A percentile compares a stretch with the other conserved stretches of the same genome.
Evolutionary conservation across 2,888 invertebrate genomes (phyloP).

Genomic region (Acronicta aceris): DNA sequence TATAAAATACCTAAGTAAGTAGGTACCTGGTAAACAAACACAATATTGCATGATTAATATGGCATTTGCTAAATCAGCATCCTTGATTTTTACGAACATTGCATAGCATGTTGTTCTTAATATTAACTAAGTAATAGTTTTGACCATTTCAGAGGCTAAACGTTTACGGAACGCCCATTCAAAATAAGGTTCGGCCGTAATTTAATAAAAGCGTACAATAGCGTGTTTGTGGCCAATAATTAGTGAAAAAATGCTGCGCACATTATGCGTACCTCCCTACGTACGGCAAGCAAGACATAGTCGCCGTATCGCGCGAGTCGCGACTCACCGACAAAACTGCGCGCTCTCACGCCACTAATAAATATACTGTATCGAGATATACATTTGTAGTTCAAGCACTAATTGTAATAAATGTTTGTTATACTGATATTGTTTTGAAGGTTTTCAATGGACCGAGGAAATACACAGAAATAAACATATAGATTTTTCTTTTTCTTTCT

Average conservation of each 20-base stretch:
- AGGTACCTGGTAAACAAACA: too few species aligned
- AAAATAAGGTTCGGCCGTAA: conserved; percentile 42
- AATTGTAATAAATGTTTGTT: conserved; percentile 32
- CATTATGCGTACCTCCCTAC: conserved; percentile 24
- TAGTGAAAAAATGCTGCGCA: conserved; percentile 48
- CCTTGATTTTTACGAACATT: too few species aligned
- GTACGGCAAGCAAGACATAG: conserved; percentile 26
- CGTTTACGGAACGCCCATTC: conserved; percentile 25
- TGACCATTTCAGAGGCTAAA: conserved; percentile 26
- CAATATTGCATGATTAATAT: too few species aligned
- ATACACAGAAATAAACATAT: background rate
- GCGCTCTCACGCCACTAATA: conserved; percentile 43
- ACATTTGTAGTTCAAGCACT: conserved; percentile 29
- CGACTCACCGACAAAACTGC: conserved; percentile 36
- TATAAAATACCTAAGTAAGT: too few species aligned
- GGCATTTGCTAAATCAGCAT: too few species aligned
- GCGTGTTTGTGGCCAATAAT: conserved; percentile 55
- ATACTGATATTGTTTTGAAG: conserved; percentile 17
- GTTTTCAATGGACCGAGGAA: background rate
- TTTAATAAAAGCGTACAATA: conserved; percentile 54
- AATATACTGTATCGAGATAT: conserved; percentile 46
- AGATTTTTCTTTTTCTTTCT: too few species aligned
- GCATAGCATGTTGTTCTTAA: too few species aligned
- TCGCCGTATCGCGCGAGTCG: conserved; percentile 27
- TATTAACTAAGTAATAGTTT: conserved; percentile 9